Evolutionary conservation across 2,888 invertebrate genomes (phyloP).

Genomic region (Stomorhina lunata): DNA sequence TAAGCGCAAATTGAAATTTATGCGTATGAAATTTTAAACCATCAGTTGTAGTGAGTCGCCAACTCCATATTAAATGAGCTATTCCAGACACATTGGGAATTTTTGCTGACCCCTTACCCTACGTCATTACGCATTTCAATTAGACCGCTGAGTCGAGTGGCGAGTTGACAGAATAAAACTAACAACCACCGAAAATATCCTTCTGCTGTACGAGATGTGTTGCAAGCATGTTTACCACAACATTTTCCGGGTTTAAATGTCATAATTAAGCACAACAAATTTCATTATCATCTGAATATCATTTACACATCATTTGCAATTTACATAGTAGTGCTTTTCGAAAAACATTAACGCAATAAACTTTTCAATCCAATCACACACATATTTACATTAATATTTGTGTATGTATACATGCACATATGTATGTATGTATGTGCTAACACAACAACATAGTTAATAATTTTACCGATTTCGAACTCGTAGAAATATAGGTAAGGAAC

Average conservation of each 20-base stretch:
- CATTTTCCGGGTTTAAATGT: constrained; percentile 57
- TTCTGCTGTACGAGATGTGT: constrained; percentile 18
- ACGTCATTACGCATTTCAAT: constrained; percentile 61
- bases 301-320: constrained; percentile 61
- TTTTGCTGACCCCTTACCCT: constrained; percentile 28
- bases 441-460: too few species aligned
- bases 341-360: too few species aligned
- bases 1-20: constrained; percentile 64
- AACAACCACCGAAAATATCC: constrained; percentile 40
- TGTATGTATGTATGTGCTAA: too few species aligned
- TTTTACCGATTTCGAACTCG: too few species aligned
- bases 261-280: constrained; percentile 59
- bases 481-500: too few species aligned
- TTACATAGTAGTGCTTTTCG: constrained; percentile 19
- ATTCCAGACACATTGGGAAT: constrained; percentile 39
- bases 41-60: constrained; percentile 2
- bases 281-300: constrained; percentile 61
- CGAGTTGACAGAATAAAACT: constrained; percentile 54
- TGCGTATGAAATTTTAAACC: constrained; percentile 56
- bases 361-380: too few species aligned
- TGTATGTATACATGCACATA: too few species aligned
- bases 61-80: constrained; percentile 34
- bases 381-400: too few species aligned
- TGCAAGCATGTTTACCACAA: constrained; percentile 43
- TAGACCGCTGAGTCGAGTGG: constrained; percentile 55